Percentiles rank a stretch among this genome's conserved stretches.
phyloP scores from a whole-genome alignment of 1,140 invertebrate genomes.

The Cyclargus thomasi region DNA sequence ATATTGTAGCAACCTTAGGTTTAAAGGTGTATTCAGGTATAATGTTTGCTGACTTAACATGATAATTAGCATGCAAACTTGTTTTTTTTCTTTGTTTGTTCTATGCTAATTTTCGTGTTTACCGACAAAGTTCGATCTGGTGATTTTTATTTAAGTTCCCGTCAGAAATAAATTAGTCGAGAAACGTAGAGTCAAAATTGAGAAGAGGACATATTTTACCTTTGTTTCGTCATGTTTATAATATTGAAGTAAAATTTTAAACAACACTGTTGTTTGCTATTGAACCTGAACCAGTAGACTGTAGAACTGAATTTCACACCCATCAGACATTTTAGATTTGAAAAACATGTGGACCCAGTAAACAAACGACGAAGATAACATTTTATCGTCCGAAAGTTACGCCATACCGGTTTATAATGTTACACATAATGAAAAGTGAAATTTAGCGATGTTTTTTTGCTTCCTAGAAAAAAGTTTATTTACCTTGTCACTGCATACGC shows the following conservation, averaged over 20 bases:
- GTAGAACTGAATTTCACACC: background rate
- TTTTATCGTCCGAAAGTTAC: conserved; percentile 23
- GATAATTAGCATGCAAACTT: background rate
- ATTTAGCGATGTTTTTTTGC: conserved; percentile 3
- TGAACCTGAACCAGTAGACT: too few species aligned
- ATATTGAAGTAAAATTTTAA: too few species aligned
- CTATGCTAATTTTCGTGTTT: background rate
- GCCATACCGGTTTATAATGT: conserved; percentile 18
- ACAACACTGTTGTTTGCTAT: too few species aligned
- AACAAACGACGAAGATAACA: conserved; percentile 18
- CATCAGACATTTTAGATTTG: background rate
- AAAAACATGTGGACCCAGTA: background rate
- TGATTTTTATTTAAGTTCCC: too few species aligned
- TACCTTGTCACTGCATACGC: conserved; percentile 75
- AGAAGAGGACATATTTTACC: too few species aligned
- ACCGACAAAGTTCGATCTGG: background rate
- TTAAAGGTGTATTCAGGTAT: background rate
- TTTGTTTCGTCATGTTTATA: too few species aligned
- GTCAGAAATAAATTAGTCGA: too few species aligned
- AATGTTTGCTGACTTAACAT: background rate
- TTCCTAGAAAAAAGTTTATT: conserved; percentile 14
- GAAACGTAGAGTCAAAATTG: too few species aligned
- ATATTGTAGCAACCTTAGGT: too few species aligned
- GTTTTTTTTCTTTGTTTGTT: background rate
- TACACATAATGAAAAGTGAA: conserved; percentile 21